Evolutionary conservation across 2,113 vertebrate genomes (phyloP).

Genomic region (Crotalus tigris): DNA sequence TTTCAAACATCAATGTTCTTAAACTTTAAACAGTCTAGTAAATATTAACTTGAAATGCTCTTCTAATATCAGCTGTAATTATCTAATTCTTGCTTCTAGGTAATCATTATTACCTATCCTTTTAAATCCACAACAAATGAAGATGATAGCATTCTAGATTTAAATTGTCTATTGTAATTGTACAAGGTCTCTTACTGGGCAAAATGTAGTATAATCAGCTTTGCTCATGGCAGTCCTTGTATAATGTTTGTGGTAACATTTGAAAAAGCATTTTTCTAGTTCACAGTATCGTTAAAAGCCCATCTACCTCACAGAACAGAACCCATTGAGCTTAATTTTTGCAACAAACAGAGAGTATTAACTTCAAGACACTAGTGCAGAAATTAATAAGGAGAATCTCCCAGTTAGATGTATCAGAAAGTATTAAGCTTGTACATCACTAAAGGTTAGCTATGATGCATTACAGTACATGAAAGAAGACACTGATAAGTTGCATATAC

Average conservation of each 20-base stretch:
- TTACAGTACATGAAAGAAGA: not conserved
- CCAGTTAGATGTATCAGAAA: not conserved
- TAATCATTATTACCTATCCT: slow-evolving; percentile 1
- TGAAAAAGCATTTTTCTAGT: not conserved
- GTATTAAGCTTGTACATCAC: not conserved
- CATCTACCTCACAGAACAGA: not conserved
- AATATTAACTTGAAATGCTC: not conserved
- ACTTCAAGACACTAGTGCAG: not conserved
- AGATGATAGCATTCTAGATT: not conserved
- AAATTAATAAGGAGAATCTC: slow-evolving; percentile 13
- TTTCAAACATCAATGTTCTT: not conserved
- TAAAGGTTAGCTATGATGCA: not conserved
- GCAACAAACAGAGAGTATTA: not conserved
- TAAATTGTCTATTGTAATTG: not conserved
- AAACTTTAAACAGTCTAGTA: not conserved
- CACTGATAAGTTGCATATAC: not conserved
- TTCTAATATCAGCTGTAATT: slow-evolving; percentile 6
- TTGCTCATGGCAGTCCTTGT: not conserved
- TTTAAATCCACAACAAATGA: slow-evolving; percentile 18
- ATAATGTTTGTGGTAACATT: slow-evolving; percentile 5
- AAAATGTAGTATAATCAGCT: not conserved
- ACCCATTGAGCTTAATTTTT: not conserved
- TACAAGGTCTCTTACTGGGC: not conserved
- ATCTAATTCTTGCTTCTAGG: not conserved
- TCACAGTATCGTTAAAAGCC: not conserved